Base-by-base conservation (phyloP, 2,888 invertebrate species). In the Thera britannica region DNA sequence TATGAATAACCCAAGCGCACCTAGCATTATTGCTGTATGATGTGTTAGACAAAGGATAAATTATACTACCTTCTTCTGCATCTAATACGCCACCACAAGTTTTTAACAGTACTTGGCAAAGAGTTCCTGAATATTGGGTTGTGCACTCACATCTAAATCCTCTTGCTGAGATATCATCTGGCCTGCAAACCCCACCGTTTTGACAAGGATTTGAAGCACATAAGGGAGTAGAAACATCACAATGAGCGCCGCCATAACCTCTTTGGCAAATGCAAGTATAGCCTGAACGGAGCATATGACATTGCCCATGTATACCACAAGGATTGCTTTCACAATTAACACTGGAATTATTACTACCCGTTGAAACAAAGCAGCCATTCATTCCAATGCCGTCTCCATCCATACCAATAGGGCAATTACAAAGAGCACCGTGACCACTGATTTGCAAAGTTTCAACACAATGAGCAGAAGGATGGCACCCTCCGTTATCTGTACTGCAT, bases 1-100 rank as follows among this genome's bases (percentile, higher is more conserved):
- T 96, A 62, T 94, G 92, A 68, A 98, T 96, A 0, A 96, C 94
- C 98, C 98, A 98, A 8, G 96, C 97, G 84, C 98, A 98, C 80
- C 95, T 96, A 3, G 95, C 85, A 74, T 95, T 95, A 77, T 95
- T 94, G 56, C 90, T 93, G 79, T 96, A 97, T 0, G 88, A 87
- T 3, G 90, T 85, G 70, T 90, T 93, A 41, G 90, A 79, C 56
- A 87, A 81, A 12, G 96, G 97, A 90, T 96, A 97, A 48, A 95
- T 94, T 48, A 97, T 94, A 48, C 92, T 94, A 66, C 98, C 97
- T 71, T 90, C 92, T 80, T 88, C 88, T 36, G 84, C 82, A 68
- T 89, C 85, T 64, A 92, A 78, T 52, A 92, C 83, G 48, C 92
- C 92, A n/a, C 93, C 92, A 68, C 93, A 93, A 49, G 82, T 81